Evolutionary conservation across 2,888 invertebrate species (phyloP).

Genomic region (Exephanes ischioxanthus): DNA sequence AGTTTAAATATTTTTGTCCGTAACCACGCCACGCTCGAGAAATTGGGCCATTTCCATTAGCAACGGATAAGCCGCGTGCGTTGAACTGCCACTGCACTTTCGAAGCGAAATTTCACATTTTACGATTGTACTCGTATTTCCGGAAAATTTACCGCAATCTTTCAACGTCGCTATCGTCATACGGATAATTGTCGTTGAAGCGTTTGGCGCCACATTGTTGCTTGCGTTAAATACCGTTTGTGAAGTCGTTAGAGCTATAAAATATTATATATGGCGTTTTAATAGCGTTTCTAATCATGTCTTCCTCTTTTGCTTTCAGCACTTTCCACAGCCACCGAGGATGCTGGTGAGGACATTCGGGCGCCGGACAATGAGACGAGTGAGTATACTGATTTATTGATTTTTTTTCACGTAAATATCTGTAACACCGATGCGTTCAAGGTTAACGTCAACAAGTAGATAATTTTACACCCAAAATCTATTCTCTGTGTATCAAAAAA

Average conservation of each 20-base stretch:
- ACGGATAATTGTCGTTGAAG: neutral
- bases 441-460: neutral
- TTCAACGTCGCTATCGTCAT: neutral
- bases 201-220: neutral
- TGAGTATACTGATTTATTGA: conserved; percentile 71
- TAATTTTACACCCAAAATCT: neutral
- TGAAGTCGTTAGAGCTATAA: neutral
- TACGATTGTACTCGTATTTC: neutral
- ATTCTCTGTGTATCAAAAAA: neutral
- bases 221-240: conserved; percentile 20
- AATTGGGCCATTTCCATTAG: neutral
- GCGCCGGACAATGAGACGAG: conserved; percentile 81
- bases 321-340: conserved; percentile 80
- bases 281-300: conserved; percentile 12
- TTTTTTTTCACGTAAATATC: neutral
- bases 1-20: too few relatives aligned
- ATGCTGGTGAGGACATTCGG: conserved; percentile 78
- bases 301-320: conserved; percentile 74
- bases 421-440: neutral
- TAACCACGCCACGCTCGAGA: neutral
- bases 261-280: neutral
- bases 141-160: conserved; percentile 3
- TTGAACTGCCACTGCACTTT: neutral
- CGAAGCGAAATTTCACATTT: conserved; percentile 11
- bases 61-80: neutral